A percentile compares a stretch with the other conserved stretches of the same genome.
Conservation (phyloP, 2,113 vertebrate genomes). For the Chelonoidis abingdonii region DNA sequence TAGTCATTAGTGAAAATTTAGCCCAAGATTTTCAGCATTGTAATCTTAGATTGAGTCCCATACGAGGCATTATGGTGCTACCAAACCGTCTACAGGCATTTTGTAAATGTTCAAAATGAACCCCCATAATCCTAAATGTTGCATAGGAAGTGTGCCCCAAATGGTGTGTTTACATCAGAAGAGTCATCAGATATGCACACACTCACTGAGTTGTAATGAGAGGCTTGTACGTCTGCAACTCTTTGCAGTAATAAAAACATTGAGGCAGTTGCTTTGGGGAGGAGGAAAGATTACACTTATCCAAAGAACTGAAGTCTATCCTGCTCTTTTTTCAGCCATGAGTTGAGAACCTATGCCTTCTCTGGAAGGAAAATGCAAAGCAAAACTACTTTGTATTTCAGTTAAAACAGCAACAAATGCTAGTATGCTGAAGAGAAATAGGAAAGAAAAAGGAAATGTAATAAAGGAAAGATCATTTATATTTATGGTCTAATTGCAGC, state of each 20-base stretch:
- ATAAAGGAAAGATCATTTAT: background rate
- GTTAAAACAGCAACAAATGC: background rate
- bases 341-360: background rate
- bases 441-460: background rate
- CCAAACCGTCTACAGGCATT: background rate
- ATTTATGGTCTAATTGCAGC: rapidly evolving
- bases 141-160: background rate
- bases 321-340: background rate
- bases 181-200: background rate
- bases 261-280: background rate
- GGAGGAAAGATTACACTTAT: background rate
- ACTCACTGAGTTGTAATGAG: background rate
- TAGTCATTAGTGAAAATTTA: background rate
- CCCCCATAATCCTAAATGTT: background rate
- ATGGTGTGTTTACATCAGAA: background rate
- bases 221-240: background rate
- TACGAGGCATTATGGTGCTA: background rate
- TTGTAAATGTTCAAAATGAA: background rate
- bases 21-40: background rate
- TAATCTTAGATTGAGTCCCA: background rate
- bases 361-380: background rate
- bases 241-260: background rate
- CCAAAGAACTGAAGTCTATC: background rate
- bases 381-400: background rate
- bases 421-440: background rate